Base-by-base conservation (phyloP, 2,797 vertebrate species). In the Chiroxiphia lanceolata region DNA sequence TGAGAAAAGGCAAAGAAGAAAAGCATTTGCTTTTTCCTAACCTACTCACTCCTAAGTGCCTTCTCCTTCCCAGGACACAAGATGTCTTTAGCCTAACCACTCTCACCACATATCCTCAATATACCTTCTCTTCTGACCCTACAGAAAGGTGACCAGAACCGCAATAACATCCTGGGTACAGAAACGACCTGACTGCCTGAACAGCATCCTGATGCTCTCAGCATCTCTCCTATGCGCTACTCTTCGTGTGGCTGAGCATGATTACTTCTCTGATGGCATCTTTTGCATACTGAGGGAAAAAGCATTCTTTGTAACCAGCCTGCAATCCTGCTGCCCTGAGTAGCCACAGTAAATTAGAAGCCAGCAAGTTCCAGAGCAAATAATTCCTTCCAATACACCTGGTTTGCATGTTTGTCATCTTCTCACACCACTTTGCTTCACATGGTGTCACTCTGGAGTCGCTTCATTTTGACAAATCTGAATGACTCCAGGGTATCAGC, bases 231-330 rank as follows among this genome's bases (percentile, higher is more conserved):
- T 56, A 72, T 53, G 29, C 0, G 2, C 45, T 38, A 36, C 17
- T 56, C 21, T 48, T 87, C 0, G 3, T 1, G 2, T 6, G 3
- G 50, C 33, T 40, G 34, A 93, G 19, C 15, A 59, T 1, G 0
- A 72, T 59, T 79, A 76, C 40, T 84, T 42, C 20, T 88, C 74
- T 1, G 4, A 70, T 3, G 15, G 59, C 67, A 67, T 44, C 50
- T 70, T 17, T 45, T n/a, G 25, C 1, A 0, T 31, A 34, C 5
- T 40, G 44, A 94, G n/a, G 23, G n/a, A n/a, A 84, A 68, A 92
- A 81, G 47, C 17, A 61, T 15, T n/a, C 53, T 84, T 26, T 15
- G 14, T 56, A 44, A 72, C 26, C 3, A 4, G n/a, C 9, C 63
- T 1, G 16, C 40, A 71, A 18, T 19, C 42, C 38, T 67, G 20